phyloP scores from a whole-genome alignment of 2,888 invertebrate species.

The Dichetophora obliterata region DNA sequence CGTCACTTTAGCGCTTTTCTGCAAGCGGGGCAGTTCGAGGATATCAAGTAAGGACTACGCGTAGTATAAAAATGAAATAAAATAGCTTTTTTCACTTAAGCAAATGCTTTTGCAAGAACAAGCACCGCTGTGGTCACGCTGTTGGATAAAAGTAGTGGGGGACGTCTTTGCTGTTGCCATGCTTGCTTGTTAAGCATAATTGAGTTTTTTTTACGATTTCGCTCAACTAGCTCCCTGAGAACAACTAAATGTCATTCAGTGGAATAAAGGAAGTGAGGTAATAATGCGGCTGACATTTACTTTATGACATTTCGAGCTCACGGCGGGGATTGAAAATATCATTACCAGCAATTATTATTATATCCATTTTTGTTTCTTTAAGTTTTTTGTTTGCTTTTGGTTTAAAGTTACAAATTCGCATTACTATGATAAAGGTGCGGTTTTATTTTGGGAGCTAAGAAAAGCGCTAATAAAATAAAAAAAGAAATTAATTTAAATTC shows the following conservation, averaged over 20 bases:
- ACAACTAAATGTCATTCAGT: constrained; percentile 1
- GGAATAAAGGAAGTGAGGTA: background rate
- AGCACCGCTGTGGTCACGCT: background rate
- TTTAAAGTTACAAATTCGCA: too few species aligned
- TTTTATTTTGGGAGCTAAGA: too few species aligned
- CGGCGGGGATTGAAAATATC: too few species aligned
- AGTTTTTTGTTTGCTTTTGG: too few species aligned
- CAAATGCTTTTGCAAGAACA: background rate
- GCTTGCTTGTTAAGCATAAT: constrained; percentile 30
- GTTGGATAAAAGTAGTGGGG: background rate
- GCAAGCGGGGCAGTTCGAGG: background rate
- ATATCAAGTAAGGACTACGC: background rate
- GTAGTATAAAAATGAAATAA: constrained; percentile 14
- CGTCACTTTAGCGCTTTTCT: constrained; percentile 17
- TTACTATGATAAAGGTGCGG: too few species aligned
- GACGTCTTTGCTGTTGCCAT: constrained; percentile 4
- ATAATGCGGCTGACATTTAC: constrained; percentile 30
- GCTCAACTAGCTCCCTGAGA: background rate
- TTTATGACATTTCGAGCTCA: constrained; percentile 12
- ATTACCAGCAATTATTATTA: too few species aligned
- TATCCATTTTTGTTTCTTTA: too few species aligned
- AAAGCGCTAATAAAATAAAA: too few species aligned
- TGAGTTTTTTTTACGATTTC: constrained; percentile 27
- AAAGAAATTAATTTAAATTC: too few species aligned
- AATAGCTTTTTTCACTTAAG: constrained; percentile 28